Percentiles rank a stretch among this genome's conserved stretches.
These are phyloP conservation scores for Paraplagusia blochii DNA, from an alignment of 2,113 vertebrate genomes.

Conservation along the genomic window DNA sequence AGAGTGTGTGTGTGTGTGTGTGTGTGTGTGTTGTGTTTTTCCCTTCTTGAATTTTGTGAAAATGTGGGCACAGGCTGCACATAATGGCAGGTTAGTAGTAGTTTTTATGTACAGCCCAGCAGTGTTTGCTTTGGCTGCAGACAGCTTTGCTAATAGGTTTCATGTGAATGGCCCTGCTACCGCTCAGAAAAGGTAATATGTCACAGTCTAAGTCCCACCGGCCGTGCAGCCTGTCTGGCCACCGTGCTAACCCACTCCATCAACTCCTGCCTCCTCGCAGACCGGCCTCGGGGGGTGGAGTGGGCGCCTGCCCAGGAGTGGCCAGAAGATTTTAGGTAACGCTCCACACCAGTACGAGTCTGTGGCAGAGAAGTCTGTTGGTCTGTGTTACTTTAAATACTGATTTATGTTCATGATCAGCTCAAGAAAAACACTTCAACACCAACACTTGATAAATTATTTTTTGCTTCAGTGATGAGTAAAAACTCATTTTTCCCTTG, in stretches of 20 bases:
- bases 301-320: conserved; percentile 40
- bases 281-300: conserved; percentile 40
- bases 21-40: neutral
- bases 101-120: conserved; percentile 27
- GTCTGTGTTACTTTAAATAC: neutral
- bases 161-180: conserved; percentile 57
- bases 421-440: too few species aligned
- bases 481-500: too few species aligned
- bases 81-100: conserved; percentile 2
- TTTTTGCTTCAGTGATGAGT: too few species aligned
- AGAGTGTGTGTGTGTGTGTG: conserved; percentile 1
- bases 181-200: conserved; percentile 68
- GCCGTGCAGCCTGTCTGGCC: conserved; percentile 57
- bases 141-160: conserved; percentile 67
- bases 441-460: too few species aligned
- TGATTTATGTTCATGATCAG: too few species aligned
- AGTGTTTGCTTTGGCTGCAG: conserved; percentile 41
- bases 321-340: conserved; percentile 59
- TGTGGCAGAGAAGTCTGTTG: conserved; percentile 2
- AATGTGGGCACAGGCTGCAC: neutral
- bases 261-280: conserved; percentile 59
- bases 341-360: conserved; percentile 46
- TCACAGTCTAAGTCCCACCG: conserved; percentile 67
- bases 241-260: conserved; percentile 67
- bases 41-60: neutral